phyloP scores from a whole-genome alignment of 2,797 vertebrate species.

The Acomys russatus region DNA sequence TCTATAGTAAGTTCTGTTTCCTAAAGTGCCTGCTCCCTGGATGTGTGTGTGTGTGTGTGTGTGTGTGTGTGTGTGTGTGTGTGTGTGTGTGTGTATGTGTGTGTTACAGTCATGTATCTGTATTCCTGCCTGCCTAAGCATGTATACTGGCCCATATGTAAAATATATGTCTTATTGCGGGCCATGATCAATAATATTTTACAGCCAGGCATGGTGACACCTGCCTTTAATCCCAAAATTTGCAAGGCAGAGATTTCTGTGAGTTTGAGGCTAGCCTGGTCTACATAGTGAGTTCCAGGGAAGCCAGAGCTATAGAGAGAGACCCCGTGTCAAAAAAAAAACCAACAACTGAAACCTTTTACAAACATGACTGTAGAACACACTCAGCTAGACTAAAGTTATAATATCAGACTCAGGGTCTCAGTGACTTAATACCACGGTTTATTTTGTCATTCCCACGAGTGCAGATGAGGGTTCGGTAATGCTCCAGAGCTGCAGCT shows the following conservation, averaged over 20 bases:
- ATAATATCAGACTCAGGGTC: neutral
- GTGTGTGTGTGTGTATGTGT: neutral
- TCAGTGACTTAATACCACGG: conserved; percentile 18
- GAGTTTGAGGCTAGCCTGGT: neutral
- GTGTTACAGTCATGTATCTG: neutral
- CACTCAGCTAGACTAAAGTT: conserved; percentile 10
- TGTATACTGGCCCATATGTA: neutral
- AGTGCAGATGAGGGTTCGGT: neutral
- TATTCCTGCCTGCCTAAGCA: neutral
- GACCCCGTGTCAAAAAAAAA: neutral
- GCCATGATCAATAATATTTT: conserved; percentile 41
- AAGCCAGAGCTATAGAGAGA: neutral
- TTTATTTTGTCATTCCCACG: conserved; percentile 2
- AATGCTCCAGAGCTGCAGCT: neutral
- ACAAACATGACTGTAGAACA: neutral
- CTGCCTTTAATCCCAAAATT: neutral
- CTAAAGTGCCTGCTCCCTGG: neutral
- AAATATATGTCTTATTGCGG: conserved; percentile 50
- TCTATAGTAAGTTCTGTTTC: conserved; percentile 14
- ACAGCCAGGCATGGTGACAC: neutral
- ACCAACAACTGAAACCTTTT: neutral
- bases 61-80: neutral
- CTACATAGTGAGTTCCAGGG: neutral
- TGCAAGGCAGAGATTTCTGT: neutral
- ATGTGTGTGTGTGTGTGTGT: neutral